Evolutionary conservation across 2,797 vertebrate genomes (phyloP), one percentile per base, ranked within the genome.

Genomic region (Fratercula arctica): DNA sequence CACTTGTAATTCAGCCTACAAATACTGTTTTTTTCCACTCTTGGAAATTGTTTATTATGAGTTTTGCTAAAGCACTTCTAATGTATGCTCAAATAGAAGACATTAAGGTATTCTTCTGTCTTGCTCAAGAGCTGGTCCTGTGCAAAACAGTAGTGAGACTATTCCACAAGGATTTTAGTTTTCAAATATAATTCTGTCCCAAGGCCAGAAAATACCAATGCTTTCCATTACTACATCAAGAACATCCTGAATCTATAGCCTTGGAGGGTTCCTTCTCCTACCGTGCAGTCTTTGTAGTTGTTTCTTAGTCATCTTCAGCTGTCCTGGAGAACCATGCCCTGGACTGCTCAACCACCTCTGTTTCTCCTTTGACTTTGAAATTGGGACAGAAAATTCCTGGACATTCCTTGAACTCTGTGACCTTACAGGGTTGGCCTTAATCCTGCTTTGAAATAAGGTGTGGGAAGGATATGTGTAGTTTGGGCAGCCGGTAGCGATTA

Each of bases 281-380:
- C 35, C 4, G 1, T 11, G 39, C 9, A 9, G 14, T 23, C 29
- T 43, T 83, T 8, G 12, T 14, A 50, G 9, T 16, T 1, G 3
- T 74, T 86, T 69, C 54, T 67, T 39, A 39, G 29, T 18, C 26
- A 19, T 45, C 41, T 35, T 64, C 20, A 70, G 13, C 14, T 90
- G 51, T 29, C 11, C 29, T 67, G 28, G 20, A 74, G 24, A 88
- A 6, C 26, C 7, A 6, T 31, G 18, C 19, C 20, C 51, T 63
- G 60, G 31, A 9, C 56, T 86, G 13, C 6, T 5, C 13, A 31
- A 6, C 6, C 8, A 26, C 15, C 18, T 73, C 50, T 74, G 35
- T 20, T 73, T 63, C 33, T 60, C 12, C 10, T 84, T 74, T 75
- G 33, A 60, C 35, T 81, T 70, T 59, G 63, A 83, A 76, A 88